A percentile compares a stretch with the other conserved stretches of the same genome.
Evolutionary conservation across 35 echinoderm and acorn worm genomes (phyloP).

Genomic region (Amphiura filiformis): DNA sequence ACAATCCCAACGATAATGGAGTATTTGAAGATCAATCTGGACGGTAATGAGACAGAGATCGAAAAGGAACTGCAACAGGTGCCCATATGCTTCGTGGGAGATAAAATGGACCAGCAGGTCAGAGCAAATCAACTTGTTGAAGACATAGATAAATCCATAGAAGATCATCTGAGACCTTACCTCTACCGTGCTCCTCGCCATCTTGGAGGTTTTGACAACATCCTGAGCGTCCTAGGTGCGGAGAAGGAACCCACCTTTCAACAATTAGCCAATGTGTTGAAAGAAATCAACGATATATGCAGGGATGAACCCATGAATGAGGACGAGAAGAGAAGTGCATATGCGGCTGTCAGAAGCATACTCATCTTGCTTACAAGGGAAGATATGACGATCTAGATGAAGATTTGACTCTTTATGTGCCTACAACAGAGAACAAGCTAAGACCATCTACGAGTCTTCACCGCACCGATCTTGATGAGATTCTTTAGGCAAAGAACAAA

Average conservation of each 20-base stretch:
- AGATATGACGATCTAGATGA: neutral
- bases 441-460: slow-evolving; percentile 5
- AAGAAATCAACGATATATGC: neutral
- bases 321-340: neutral
- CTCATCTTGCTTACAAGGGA: neutral
- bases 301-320: neutral
- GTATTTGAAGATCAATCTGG: neutral
- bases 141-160: neutral
- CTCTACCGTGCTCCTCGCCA: neutral
- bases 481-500: neutral
- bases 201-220: neutral
- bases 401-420: neutral
- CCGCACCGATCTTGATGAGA: neutral
- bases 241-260: neutral
- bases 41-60: neutral
- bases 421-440: neutral
- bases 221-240: neutral
- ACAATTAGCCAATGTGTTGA: slow-evolving; percentile 2
- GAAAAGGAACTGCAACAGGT: neutral
- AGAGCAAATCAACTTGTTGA: slow-evolving; percentile 21
- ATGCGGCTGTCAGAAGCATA: neutral
- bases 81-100: neutral
- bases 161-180: neutral
- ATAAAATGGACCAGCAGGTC: neutral
- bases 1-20: neutral